Base-by-base conservation (phyloP, 2,888 invertebrate genomes). In the Hirtodrosophila duncani region DNA sequence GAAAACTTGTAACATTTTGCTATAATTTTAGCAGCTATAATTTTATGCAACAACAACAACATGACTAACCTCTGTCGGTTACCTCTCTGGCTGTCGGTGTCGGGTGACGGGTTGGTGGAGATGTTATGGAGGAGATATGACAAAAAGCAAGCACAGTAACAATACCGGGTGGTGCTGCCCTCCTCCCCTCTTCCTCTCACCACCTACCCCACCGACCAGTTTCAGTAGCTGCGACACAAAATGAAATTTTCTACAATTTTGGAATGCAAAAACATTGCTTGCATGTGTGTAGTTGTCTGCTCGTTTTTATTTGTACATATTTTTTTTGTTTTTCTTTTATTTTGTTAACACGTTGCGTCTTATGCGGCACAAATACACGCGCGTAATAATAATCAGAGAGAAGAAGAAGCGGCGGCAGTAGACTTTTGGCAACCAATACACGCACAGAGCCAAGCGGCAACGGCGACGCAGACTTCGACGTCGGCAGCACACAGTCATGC, bases 361-460 rank as follows among this genome's bases (percentile, higher is more conserved):
- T 53, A 34, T 52, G 45, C 63, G 34, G 45, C 36, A 45, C 57
- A 50, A 46, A 46, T 49, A 55, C 57, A 63, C 50, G 42, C 43
- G 51, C 58, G 46, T 23, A 33, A 33, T 50, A 57, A 50, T 45
- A 48, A 67, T 41, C 51, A 55, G 51, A 52, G 52, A 50, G 61
- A 59, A 58, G 67, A 58, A 57, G 64, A 46, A 56, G 44, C 24
- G 39, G 53, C 24, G 16, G 46, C 33, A 26, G 60, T 60, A 53
- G 17, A 18, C 39, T 39, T 45, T 44, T 50, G 66, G 62, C 66
- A 63, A 44, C 63, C 63, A 63, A 63, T 63, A 60, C 65, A 64
- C 42, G 48, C 50, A 42, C 48, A 45, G 62, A 51, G 34, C 11
- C 3, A 30, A 21, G 9, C 6, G n/a, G 24, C 8, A 10, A 8